Base-by-base conservation (phyloP, 1,140 invertebrate genomes). In the Pteromalus puparum region DNA sequence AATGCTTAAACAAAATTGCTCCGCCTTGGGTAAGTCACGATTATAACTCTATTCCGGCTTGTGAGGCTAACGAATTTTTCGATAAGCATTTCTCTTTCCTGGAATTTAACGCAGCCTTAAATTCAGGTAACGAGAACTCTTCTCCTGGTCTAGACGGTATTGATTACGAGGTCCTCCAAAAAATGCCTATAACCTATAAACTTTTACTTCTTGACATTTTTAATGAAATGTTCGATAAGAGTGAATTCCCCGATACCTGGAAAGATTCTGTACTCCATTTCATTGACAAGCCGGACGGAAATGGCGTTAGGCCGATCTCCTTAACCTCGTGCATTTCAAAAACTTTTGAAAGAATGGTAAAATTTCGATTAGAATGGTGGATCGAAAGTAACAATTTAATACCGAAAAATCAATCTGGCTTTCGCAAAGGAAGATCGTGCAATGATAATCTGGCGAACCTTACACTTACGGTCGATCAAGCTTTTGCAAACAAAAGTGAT, bases 291-390 rank as follows among this genome's bases (percentile, higher is more conserved):
- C 30, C 30, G 30, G 81, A 86, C 28, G 26, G 74, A 12, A 74
- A 72, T 5, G 82, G 77, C 12, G 74, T 83, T 4, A 73, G 84
- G 65, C 86, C 87, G 15, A 88, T 87, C 18, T 82, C 84, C 9
- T 75, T 88, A 10, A 80, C 85, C 3, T 72, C 67, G 9, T 79
- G 28, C 26, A 2, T 87, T 0, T 84, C 76, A 28, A 88, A 88
- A 67, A 26, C 85, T 6, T 82, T 67, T 18, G 73, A 82, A 82
- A 82, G 72, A 4, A 7, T 82, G 6, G 10, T 76, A 18, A 82
- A 82, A 76, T 75, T 67, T 42, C 46, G 73, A 42, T 21, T 82
- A 9, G 18, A 67, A n/a, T 82, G 73, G 53, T 76, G 53, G 72
- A 9, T 21, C 6, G 48, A 82, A 34, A 28, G 13, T 30, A 67